Evolutionary conservation across 1,140 invertebrate species (phyloP), one percentile per base, ranked within the genome.

Genomic region (Ganaspis sp.): DNA sequence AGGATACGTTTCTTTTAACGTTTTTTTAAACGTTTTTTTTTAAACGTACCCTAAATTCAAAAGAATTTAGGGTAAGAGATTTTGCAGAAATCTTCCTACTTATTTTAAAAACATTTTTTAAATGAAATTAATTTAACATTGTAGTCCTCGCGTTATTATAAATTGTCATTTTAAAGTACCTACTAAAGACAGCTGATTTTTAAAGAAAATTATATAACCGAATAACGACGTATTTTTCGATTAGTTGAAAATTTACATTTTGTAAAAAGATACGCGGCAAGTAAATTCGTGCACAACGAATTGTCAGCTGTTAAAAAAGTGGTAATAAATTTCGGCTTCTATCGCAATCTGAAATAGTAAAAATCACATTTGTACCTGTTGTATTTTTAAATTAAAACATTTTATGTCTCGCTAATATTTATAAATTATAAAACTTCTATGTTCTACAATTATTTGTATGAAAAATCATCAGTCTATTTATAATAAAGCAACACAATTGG

Each of bases 291-390:
- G n/a, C 9, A 29, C 19, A 15, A 58, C 2, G 2, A 12, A 26
- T 2, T n/a, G 58, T n/a, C 23, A 64, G 23, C 15, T 64, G 11
- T 4, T 26, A 6, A 29, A 58, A 19, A 19, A 21, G 11, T 21
- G 19, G 19, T 19, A 58, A 19, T 26, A 12, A 15, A 45, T 1
- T 45, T 34, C 45, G n/a, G 19, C 45, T 49, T 49, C 45, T 26
- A 64, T 64, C 26, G 21, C 12, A 1, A 49, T 64, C 26, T 26
- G 54, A 64, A 29, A 64, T 64, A 29, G 29, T 64, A 11, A 21
- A 64, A 64, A 64, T 15, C 58, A 49, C 45, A 64, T 29, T 64
- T 64, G 58, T 64, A 64, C 58, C 58, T 64, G 58, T 64, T 12
- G 15, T 64, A 26, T 26, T 64, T 26, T 64, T 64, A 49, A 17